Evolutionary conservation across 2,888 invertebrate species (phyloP), one percentile per base, ranked within the genome.

Genomic region (Alsophila aescularia): DNA sequence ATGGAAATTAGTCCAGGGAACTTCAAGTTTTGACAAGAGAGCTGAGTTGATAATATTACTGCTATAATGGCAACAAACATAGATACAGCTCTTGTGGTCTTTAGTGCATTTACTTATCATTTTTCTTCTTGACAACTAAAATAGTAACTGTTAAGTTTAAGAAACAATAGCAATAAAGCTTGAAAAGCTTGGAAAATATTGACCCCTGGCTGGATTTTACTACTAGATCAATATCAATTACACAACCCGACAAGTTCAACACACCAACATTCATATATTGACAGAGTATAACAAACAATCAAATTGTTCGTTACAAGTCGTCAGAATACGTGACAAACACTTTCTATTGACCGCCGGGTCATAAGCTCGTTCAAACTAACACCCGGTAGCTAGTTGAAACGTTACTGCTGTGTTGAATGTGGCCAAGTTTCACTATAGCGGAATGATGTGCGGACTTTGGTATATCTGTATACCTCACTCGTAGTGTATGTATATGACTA

Each of bases 341-440:
- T 24, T 7, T 10, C 13, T 10, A 21, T 24, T 6, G 43, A 14
- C 42, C 42, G 4, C 31, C 13, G 21, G 14, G 31, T 10, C 13
- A 10, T 6, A 44, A 13, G 10, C 31, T 31, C 40, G 52, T 40
- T 32, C 21, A 18, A 37, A 24, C 43, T 49, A 43, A 55, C 62
- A 54, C 39, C 45, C 35, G 53, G 55, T 52, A 34, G 49, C 43
- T 42, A 41, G 40, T 27, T 35, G 24, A 53, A 54, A 48, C 42
- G 36, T 42, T 21, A 16, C 6, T 29, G 41, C 35, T 53, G 57
- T 62, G 53, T 51, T 60, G 58, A 49, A 64, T 50, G 55, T 48
- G 50, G 34, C 50, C 36, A 44, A 44, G 43, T 47, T 45, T 31
- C 37, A 29, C 7, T 43, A 21, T 40, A 15, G 27, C 15, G 8